A percentile compares a stretch with the other conserved stretches of the same genome.
phyloP scores from a whole-genome alignment of 2,797 vertebrate genomes.

The Sebastes oblongus region DNA sequence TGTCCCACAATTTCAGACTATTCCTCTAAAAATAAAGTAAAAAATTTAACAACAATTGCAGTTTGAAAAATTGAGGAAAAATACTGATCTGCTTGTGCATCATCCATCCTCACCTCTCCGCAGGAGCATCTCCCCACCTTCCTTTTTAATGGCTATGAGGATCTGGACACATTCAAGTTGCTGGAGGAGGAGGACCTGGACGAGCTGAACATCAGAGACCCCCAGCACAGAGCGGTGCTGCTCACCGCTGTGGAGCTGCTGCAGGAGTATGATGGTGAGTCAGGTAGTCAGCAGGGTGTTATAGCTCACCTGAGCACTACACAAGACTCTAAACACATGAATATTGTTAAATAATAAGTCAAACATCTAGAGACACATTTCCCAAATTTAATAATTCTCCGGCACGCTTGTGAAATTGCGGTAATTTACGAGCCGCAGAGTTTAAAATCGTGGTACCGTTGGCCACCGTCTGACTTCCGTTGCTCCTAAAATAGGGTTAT shows the following conservation, averaged over 20 bases:
- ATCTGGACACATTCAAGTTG: conserved; percentile 95
- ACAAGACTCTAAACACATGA: neutral
- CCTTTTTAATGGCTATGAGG: conserved; percentile 97
- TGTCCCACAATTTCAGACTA: neutral
- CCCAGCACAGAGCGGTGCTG: conserved; percentile 93
- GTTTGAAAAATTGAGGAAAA: neutral
- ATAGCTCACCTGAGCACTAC: neutral
- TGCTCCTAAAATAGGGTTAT: too few species aligned
- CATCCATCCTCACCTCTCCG: neutral
- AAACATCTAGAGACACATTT: neutral
- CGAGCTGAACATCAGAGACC: conserved; percentile 93
- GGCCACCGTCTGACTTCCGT: too few species aligned
- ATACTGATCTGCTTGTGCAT: neutral
- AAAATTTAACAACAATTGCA: neutral
- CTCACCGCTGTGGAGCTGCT: conserved; percentile 93
- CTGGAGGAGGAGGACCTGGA: conserved; percentile 97
- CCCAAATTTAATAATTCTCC: neutral
- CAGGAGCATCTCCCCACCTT: conserved; percentile 98
- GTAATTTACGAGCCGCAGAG: too few species aligned
- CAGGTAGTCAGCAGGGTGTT: neutral
- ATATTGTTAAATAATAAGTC: too few species aligned
- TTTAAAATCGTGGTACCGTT: too few species aligned
- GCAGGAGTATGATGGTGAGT: conserved; percentile 92
- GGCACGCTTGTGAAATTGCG: too few species aligned
- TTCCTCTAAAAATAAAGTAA: neutral